Percentiles rank a stretch among this genome's conserved stretches.
Evolutionary conservation across 2,888 invertebrate genomes (phyloP).

Genomic region (Coelinius sp.): DNA sequence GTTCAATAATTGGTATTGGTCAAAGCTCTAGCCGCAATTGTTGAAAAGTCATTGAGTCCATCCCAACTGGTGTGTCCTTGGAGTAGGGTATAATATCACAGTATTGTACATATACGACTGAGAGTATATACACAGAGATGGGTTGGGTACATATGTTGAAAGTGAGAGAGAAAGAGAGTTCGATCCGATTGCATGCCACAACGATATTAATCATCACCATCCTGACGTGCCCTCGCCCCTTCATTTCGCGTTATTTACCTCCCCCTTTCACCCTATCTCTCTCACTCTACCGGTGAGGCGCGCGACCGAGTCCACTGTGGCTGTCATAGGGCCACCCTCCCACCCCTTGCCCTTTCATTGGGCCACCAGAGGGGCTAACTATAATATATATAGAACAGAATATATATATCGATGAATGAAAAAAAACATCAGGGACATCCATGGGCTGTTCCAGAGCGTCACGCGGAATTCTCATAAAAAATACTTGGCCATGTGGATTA

Average conservation of each 20-base stretch:
- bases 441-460: constrained; percentile 17
- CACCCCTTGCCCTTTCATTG: constrained; percentile 32
- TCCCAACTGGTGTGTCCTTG: not conserved
- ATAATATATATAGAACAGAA: constrained; percentile 11
- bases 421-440: constrained; percentile 23
- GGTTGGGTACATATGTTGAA: constrained; percentile 44
- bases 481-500: constrained; percentile 57
- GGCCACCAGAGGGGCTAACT: constrained; percentile 36
- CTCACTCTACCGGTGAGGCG: constrained; percentile 37
- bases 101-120: not conserved
- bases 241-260: constrained; percentile 61
- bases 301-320: constrained; percentile 28
- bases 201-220: constrained; percentile 73
- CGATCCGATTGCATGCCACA: constrained; percentile 73
- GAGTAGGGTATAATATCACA: constrained; percentile 4
- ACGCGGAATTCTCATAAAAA: constrained; percentile 62
- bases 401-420: not conserved
- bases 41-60: constrained; percentile 1
- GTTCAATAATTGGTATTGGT: not conserved
- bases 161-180: constrained; percentile 42
- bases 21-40: not conserved
- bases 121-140: constrained; percentile 14
- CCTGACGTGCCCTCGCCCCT: constrained; percentile 71
- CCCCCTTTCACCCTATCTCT: constrained; percentile 43
- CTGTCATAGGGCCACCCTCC: not conserved